Percentiles rank a stretch among this genome's conserved stretches.
phyloP scores from a whole-genome alignment of 2,113 vertebrate species.

The Regulus satrapa region DNA sequence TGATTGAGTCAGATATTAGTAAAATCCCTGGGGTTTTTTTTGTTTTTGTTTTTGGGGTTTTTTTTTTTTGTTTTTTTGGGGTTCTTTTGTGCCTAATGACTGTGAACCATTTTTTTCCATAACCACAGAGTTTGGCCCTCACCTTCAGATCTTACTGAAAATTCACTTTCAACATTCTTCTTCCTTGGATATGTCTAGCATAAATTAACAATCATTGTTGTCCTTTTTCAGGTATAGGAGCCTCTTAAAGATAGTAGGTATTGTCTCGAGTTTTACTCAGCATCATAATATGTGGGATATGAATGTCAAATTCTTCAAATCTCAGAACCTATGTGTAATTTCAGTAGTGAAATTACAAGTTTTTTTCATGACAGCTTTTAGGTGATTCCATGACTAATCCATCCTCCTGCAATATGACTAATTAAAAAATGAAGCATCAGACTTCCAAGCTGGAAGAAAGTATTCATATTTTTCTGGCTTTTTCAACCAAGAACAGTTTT shows the following conservation, averaged over 20 bases:
- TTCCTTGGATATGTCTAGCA: neutral
- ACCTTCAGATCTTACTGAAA: neutral
- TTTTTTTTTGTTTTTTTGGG: too few species aligned
- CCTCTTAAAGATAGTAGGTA: neutral
- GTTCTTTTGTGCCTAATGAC: neutral
- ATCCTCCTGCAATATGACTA: neutral
- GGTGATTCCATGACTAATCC: neutral
- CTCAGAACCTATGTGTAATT: neutral
- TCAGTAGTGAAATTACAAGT: neutral
- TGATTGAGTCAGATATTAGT: neutral
- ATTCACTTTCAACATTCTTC: neutral
- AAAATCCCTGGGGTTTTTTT: neutral
- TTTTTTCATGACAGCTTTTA: neutral
- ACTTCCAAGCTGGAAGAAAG: neutral
- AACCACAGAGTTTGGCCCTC: neutral
- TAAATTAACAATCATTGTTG: neutral
- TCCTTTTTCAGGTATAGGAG: neutral
- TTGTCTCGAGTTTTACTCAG: neutral
- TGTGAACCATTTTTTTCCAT: neutral
- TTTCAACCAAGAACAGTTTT: neutral
- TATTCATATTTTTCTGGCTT: neutral
- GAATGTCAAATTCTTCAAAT: neutral
- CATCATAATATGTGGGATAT: neutral
- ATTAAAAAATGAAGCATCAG: neutral
- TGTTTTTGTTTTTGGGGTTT: too few species aligned